These are phyloP conservation scores for Scaptomyza polygonia DNA, from an alignment of 2,888 invertebrate genomes.

Conservation along the genomic window DNA sequence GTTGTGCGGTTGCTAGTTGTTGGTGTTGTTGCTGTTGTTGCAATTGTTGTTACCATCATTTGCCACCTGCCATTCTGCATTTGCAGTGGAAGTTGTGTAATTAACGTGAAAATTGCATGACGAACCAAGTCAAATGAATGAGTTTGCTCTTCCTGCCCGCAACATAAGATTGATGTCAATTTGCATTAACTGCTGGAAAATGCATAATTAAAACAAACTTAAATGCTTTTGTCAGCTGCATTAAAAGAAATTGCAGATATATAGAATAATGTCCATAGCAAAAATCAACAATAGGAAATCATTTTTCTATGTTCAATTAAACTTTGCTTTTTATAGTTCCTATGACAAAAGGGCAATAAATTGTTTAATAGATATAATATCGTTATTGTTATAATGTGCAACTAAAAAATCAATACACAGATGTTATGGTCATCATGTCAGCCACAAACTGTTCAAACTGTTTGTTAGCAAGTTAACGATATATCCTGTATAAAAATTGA, in stretches of 20 bases:
- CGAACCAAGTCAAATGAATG: constrained; percentile 11
- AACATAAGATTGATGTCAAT: constrained; percentile 6
- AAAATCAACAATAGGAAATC: too few species aligned
- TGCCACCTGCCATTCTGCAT: neutral
- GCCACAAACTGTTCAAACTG: neutral
- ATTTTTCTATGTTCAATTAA: neutral
- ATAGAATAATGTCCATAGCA: neutral
- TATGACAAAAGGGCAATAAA: neutral
- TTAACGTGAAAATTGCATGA: constrained; percentile 70
- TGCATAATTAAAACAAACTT: neutral
- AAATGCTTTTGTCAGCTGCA: neutral
- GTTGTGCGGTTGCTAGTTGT: constrained; percentile 40
- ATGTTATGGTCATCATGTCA: neutral
- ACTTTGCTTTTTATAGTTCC: neutral
- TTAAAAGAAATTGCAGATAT: neutral
- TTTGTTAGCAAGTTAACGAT: neutral
- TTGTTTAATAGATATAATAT: neutral
- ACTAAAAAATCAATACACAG: neutral
- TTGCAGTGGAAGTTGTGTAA: constrained; percentile 53
- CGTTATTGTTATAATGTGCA: neutral
- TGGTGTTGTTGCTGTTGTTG: constrained; percentile 49
- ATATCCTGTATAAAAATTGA: neutral
- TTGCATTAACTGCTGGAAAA: neutral
- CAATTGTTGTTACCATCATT: constrained; percentile 38
- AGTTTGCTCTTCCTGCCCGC: neutral